These are phyloP conservation scores for Acrocephalus kingi DNA, from an alignment of 2,113 vertebrate species.

Conservation along the genomic window DNA sequence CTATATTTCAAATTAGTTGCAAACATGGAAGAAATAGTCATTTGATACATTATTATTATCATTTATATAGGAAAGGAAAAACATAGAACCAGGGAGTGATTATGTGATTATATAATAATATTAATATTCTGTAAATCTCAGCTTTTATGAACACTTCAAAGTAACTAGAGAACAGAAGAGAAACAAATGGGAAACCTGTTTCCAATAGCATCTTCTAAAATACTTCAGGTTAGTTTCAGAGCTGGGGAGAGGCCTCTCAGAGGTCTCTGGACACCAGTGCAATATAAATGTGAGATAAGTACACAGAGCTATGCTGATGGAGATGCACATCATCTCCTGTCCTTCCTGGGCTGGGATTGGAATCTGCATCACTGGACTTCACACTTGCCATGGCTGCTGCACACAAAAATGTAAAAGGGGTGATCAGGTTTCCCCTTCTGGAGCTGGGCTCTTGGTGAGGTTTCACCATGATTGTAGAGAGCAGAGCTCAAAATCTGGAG, in stretches of 20 bases:
- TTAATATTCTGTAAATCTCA: neutral
- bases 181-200: conserved; percentile 1
- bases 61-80: neutral
- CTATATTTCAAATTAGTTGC: neutral
- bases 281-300: neutral
- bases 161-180: neutral
- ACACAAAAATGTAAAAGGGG: accelerated
- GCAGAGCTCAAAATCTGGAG: neutral
- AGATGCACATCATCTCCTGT: neutral
- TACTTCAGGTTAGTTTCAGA: neutral
- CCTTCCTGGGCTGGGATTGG: neutral
- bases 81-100: neutral
- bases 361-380: accelerated
- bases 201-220: neutral
- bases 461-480: neutral
- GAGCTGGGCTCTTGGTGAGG: neutral
- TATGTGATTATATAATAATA: neutral
- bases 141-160: neutral
- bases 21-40: neutral
- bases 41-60: neutral
- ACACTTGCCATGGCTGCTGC: neutral
- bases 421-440: neutral
- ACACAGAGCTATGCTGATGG: accelerated
- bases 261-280: neutral
- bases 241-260: neutral